phyloP scores from a whole-genome alignment of 2,888 invertebrate species.

The Disparrhopalites patrizii region DNA sequence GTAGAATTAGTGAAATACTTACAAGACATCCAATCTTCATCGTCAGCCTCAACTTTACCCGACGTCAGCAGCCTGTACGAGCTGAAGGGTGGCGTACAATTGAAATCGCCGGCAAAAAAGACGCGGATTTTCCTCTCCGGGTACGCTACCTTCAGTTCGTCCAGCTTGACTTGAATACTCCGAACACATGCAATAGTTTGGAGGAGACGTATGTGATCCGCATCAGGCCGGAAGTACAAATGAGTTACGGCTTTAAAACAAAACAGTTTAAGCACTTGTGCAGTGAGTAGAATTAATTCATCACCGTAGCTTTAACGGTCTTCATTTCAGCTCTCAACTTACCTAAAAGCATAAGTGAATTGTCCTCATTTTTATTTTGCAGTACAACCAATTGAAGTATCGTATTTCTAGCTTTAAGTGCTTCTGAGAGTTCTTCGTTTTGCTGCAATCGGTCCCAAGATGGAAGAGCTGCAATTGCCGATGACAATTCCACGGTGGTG shows the following conservation, averaged over 20 bases:
- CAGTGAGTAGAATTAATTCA: too few relatives aligned
- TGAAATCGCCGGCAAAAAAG: constrained; percentile 88
- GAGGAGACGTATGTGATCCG: constrained; percentile 80
- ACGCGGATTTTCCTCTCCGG: constrained; percentile 59
- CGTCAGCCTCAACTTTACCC: constrained; percentile 61
- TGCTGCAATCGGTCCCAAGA: constrained; percentile 29
- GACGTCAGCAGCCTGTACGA: constrained; percentile 73
- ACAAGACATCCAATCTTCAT: constrained; percentile 76
- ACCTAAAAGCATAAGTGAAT: constrained; percentile 38
- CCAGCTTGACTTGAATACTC: constrained; percentile 60
- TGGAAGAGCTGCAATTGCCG: constrained; percentile 36
- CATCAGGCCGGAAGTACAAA: constrained; percentile 86
- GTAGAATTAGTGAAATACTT: constrained; percentile 52
- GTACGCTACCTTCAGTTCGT: constrained; percentile 51
- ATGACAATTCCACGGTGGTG: constrained; percentile 30
- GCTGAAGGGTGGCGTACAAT: constrained; percentile 78
- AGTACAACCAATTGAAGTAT: constrained; percentile 40
- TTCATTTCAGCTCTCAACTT: too few relatives aligned
- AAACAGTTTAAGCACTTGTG: too few relatives aligned
- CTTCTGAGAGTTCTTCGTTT: constrained; percentile 7
- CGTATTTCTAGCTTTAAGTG: constrained; percentile 41
- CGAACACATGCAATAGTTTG: constrained; percentile 73
- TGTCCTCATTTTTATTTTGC: constrained; percentile 21
- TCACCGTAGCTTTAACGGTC: too few relatives aligned
- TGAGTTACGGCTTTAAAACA: constrained; percentile 91